phyloP scores from a whole-genome alignment of 2,888 invertebrate genomes.

The Macaria notata region DNA sequence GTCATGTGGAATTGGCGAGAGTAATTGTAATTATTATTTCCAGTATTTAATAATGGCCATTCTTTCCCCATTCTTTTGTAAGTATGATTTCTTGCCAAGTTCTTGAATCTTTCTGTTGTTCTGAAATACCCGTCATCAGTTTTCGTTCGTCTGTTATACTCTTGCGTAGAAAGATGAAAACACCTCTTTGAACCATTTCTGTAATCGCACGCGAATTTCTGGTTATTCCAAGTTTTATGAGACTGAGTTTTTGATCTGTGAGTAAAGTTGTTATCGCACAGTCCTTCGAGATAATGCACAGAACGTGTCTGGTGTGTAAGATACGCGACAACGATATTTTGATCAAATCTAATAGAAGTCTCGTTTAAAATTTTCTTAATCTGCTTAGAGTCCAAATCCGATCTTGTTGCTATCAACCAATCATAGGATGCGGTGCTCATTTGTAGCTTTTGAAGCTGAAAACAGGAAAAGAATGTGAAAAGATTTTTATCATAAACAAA shows the following conservation, averaged over 20 bases:
- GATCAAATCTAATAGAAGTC: slow-evolving; percentile 65
- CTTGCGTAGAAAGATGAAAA: slow-evolving; percentile 13
- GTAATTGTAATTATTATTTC: slow-evolving; percentile 53
- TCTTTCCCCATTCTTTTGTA: slow-evolving; percentile 45
- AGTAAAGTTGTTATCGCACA: slow-evolving; percentile 58
- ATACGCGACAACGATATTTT: slow-evolving; percentile 60
- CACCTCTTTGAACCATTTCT: no score
- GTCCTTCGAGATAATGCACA: slow-evolving; percentile 23
- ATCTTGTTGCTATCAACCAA: slow-evolving; percentile 60
- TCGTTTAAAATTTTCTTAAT: slow-evolving; percentile 60
- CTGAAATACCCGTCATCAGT: slow-evolving; percentile 59
- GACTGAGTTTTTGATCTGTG: slow-evolving; percentile 39
- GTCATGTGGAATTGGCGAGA: slow-evolving; percentile 56
- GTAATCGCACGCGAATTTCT: no score
- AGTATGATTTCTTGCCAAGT: slow-evolving; percentile 51
- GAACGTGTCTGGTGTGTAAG: slow-evolving; percentile 32
- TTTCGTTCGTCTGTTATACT: slow-evolving; percentile 38
- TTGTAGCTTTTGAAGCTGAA: slow-evolving; percentile 56
- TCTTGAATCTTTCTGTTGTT: slow-evolving; percentile 54
- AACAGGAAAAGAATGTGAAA: slow-evolving; percentile 17
- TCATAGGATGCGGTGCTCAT: slow-evolving; percentile 64
- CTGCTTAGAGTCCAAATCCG: slow-evolving; percentile 49
- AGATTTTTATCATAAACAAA: no score
- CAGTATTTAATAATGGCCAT: slow-evolving; percentile 53
- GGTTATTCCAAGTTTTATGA: neutral